Evolutionary conservation across 2,113 vertebrate genomes (phyloP).

Genomic region (Myiozetetes cayanensis): DNA sequence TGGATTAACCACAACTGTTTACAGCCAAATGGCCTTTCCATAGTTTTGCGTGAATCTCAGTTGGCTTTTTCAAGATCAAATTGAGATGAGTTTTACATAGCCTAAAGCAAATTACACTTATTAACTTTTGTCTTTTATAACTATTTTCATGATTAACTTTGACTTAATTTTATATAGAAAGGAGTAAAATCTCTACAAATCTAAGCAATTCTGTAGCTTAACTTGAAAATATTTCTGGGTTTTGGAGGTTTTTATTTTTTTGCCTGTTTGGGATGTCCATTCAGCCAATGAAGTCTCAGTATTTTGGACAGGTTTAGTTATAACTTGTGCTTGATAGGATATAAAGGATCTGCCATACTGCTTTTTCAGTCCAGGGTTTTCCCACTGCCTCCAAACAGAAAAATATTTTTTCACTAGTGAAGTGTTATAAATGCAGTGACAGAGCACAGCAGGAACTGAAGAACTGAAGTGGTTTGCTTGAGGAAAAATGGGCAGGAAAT

Average conservation of each 20-base stretch:
- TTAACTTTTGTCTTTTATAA: neutral
- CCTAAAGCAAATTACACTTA: neutral
- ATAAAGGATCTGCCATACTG: accelerated
- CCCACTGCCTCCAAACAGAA: accelerated
- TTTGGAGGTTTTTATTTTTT: accelerated
- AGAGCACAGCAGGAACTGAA: neutral
- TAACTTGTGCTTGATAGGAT: neutral
- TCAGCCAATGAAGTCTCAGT: neutral
- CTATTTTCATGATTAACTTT: neutral
- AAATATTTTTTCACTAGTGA: neutral
- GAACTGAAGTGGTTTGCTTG: neutral
- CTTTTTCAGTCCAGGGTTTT: neutral
- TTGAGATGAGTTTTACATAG: neutral
- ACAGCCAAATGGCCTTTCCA: neutral
- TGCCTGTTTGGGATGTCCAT: neutral
- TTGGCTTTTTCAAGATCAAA: neutral
- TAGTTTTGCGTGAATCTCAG: accelerated
- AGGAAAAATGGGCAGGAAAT: neutral
- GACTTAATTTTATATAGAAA: neutral
- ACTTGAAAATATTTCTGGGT: neutral
- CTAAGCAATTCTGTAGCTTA: neutral
- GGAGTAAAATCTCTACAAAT: neutral
- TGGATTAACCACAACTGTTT: neutral
- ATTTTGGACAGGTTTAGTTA: neutral
- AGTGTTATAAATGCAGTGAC: neutral